Conservation (phyloP, 2,113 vertebrate species). For the Sceloporus undulatus region DNA sequence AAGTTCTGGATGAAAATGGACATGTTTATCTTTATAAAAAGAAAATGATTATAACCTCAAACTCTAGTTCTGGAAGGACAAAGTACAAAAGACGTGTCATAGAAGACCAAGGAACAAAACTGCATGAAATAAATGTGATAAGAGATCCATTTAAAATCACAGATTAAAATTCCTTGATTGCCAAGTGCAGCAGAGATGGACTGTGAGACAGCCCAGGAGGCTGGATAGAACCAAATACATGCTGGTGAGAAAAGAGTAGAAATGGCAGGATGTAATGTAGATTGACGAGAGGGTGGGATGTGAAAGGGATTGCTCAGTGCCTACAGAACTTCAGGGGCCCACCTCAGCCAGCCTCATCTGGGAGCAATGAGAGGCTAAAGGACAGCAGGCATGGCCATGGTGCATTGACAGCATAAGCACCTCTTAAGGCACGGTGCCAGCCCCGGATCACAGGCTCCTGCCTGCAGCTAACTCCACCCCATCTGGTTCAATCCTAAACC, state of each 20-base stretch:
- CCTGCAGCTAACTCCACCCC: background rate
- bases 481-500: background rate
- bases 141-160: background rate
- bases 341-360: background rate
- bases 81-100: background rate
- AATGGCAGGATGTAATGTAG: background rate
- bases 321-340: background rate
- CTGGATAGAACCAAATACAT: background rate
- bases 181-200: too few species aligned
- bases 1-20: background rate
- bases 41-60: background rate
- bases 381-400: background rate
- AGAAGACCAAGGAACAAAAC: background rate
- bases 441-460: background rate
- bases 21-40: background rate
- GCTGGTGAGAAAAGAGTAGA: background rate
- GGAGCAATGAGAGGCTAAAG: background rate
- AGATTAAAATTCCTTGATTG: too few species aligned
- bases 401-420: background rate
- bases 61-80: background rate
- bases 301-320: background rate
- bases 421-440: background rate
- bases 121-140: background rate
- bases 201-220: too few species aligned
- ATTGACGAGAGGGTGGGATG: background rate